phyloP scores from a whole-genome alignment of 2,797 vertebrate genomes.

The Cygnus olor region DNA sequence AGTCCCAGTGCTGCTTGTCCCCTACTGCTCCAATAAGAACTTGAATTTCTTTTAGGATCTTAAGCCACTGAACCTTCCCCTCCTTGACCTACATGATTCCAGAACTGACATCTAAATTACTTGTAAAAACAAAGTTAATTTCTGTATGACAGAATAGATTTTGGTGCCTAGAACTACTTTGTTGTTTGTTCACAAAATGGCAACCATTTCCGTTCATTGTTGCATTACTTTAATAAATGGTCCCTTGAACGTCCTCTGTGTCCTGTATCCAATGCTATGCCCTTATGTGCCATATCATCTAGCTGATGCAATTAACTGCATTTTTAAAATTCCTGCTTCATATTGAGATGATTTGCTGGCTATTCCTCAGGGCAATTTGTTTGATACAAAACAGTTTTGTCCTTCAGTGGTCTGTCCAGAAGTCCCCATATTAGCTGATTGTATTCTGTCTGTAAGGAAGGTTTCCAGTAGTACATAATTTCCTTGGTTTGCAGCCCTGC shows the following conservation, averaged over 20 bases:
- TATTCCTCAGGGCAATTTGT: background rate
- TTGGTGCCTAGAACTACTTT: background rate
- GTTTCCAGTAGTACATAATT: background rate
- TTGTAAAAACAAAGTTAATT: background rate
- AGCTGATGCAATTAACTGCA: background rate
- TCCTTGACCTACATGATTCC: background rate
- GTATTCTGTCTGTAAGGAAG: background rate
- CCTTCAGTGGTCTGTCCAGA: background rate
- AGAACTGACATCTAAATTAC: background rate
- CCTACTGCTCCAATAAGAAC: background rate
- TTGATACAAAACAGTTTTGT: background rate
- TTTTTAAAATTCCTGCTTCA: constrained; percentile 6
- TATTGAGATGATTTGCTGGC: background rate
- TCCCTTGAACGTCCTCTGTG: background rate
- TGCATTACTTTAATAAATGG: background rate
- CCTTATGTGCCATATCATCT: background rate
- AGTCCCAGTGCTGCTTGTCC: background rate
- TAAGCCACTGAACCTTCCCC: background rate
- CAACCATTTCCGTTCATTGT: background rate
- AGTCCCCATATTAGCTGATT: background rate
- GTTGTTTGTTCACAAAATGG: background rate
- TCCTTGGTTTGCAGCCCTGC: constrained; percentile 31
- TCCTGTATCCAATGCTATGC: background rate
- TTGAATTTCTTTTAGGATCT: background rate
- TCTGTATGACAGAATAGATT: background rate